Conservation (phyloP, 2,888 invertebrate genomes). For the Metallyticus violacea region DNA sequence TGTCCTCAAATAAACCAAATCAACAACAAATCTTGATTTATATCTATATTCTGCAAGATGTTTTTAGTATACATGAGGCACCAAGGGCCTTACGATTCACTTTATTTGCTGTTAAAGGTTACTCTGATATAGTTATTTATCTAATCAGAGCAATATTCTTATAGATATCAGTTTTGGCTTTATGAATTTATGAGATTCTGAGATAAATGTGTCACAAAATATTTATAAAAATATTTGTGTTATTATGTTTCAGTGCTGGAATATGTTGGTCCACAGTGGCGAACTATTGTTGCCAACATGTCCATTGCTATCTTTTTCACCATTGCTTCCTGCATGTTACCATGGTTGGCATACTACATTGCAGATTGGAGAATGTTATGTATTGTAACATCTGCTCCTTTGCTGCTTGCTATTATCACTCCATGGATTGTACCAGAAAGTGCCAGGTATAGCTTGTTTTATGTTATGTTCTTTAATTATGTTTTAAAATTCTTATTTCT, state of each 20-base stretch:
- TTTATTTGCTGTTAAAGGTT: too few relatives aligned
- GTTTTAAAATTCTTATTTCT: background rate
- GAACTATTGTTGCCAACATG: conserved; percentile 89
- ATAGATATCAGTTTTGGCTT: background rate
- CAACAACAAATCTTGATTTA: too few relatives aligned
- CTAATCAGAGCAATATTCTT: too few relatives aligned
- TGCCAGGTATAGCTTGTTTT: conserved; percentile 60
- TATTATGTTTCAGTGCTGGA: conserved; percentile 65
- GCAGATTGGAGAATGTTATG: conserved; percentile 77
- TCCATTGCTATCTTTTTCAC: conserved; percentile 88
- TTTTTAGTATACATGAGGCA: too few relatives aligned
- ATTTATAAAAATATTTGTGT: conserved; percentile 14
- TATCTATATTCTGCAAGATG: too few relatives aligned
- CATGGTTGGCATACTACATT: conserved; percentile 80
- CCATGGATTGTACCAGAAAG: conserved; percentile 82
- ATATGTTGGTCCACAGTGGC: conserved; percentile 86
- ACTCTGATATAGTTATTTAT: too few relatives aligned
- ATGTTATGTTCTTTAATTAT: background rate
- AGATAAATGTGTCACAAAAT: background rate
- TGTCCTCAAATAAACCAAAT: too few relatives aligned
- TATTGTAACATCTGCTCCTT: conserved; percentile 75
- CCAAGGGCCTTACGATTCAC: too few relatives aligned
- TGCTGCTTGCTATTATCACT: conserved; percentile 66
- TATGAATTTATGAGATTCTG: background rate
- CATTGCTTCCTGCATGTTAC: conserved; percentile 71